These are phyloP conservation scores for Volucella zonaria DNA, from an alignment of 2,888 invertebrate species.

Conservation along the genomic window DNA sequence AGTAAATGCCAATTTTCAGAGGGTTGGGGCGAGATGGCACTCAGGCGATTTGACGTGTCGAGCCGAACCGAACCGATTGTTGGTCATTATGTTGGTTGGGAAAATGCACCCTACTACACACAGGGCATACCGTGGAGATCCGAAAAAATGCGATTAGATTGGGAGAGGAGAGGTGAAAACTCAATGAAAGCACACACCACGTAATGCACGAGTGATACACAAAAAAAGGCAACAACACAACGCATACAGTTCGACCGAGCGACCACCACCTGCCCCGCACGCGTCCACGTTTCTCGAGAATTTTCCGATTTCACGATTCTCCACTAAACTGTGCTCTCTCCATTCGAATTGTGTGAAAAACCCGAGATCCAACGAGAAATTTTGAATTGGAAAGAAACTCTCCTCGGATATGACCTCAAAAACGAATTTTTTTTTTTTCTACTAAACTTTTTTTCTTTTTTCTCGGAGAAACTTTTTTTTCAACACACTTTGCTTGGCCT, in stretches of 20 bases:
- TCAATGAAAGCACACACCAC: slow-evolving; percentile 62
- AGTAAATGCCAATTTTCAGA: no score
- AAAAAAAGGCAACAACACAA: slow-evolving; percentile 70
- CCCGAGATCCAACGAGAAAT: slow-evolving; percentile 49
- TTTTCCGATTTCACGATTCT: slow-evolving; percentile 54
- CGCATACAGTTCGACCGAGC: slow-evolving; percentile 71
- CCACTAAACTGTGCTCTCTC: slow-evolving; percentile 3
- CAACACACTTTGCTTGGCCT: slow-evolving; percentile 50
- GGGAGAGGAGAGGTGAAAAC: slow-evolving; percentile 30
- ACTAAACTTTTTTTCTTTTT: slow-evolving; percentile 41
- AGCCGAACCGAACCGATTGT: slow-evolving; percentile 33
- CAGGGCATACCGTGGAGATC: slow-evolving; percentile 22
- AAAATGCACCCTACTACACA: slow-evolving; percentile 5
- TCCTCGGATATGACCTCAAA: slow-evolving; percentile 69
- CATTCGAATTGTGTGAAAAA: slow-evolving; percentile 41
- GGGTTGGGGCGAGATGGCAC: no score
- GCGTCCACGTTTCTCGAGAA: slow-evolving; percentile 67
- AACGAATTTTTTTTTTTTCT: slow-evolving; percentile 4
- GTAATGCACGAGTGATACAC: slow-evolving; percentile 59
- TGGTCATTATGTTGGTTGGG: slow-evolving; percentile 28
- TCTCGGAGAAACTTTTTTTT: slow-evolving; percentile 36
- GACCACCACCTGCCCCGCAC: slow-evolving; percentile 74
- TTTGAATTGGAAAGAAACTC: slow-evolving; percentile 14
- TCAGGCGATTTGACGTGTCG: no score
- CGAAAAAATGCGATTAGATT: slow-evolving; percentile 33